Conservation (phyloP, 1,140 invertebrate genomes). For the Tribolium castaneum region DNA sequence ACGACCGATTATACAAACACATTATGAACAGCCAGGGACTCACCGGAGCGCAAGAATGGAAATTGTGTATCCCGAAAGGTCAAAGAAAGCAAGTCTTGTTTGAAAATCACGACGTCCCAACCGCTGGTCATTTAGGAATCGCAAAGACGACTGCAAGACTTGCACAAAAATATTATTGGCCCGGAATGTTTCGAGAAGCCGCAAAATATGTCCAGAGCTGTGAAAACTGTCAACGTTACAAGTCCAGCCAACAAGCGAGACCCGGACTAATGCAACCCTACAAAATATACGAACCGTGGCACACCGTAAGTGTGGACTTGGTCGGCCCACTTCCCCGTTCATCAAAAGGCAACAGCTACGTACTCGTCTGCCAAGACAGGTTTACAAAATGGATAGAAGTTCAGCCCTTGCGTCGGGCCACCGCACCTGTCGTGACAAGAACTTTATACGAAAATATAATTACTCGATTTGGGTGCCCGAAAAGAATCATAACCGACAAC, state of each 20-base stretch:
- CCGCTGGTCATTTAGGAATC: slow-evolving; percentile 55
- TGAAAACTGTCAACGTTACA: slow-evolving; percentile 54
- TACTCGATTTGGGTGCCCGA: slow-evolving; percentile 55
- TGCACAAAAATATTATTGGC: slow-evolving; percentile 54
- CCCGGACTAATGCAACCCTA: slow-evolving; percentile 57
- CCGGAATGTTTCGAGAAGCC: slow-evolving; percentile 53
- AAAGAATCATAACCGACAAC: slow-evolving; percentile 62
- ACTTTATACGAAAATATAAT: slow-evolving; percentile 56
- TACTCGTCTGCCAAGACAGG: slow-evolving; percentile 60
- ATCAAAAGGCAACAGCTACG: slow-evolving; percentile 56
- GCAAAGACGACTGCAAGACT: slow-evolving; percentile 53
- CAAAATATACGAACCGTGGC: slow-evolving; percentile 55
- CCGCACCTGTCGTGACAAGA: slow-evolving; percentile 47
- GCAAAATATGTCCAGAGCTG: slow-evolving; percentile 50
- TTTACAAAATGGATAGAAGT: slow-evolving; percentile 49
- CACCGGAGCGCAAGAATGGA: too few relatives aligned
- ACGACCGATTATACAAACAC: too few relatives aligned
- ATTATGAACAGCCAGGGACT: too few relatives aligned
- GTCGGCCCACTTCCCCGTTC: slow-evolving; percentile 63
- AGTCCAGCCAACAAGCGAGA: slow-evolving; percentile 53
- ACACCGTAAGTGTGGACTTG: slow-evolving; percentile 61
- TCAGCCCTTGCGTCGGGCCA: slow-evolving; percentile 52
- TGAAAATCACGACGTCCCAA: slow-evolving; percentile 21
- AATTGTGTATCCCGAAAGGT: too few relatives aligned
- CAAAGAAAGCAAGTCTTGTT: too few relatives aligned